These are phyloP conservation scores for Euphonia xanthogaster DNA, from an alignment of 2,797 vertebrate genomes.

Conservation along the genomic window DNA sequence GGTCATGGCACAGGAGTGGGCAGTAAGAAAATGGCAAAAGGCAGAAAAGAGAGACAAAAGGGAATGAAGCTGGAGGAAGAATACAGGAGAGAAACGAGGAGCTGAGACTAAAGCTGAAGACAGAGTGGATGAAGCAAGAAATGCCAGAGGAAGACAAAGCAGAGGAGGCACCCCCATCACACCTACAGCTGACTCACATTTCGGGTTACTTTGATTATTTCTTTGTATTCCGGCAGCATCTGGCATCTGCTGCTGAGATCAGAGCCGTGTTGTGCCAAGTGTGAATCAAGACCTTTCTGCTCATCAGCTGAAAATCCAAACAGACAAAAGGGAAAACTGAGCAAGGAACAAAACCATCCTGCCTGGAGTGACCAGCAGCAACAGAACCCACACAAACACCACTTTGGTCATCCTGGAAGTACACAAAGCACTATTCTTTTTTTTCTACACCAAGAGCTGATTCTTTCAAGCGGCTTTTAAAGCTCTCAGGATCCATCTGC, in stretches of 20 bases:
- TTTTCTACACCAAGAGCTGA: neutral
- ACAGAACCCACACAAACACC: neutral
- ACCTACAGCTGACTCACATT: constrained; percentile 50
- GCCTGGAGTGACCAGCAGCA: neutral
- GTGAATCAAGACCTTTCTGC: constrained; percentile 30
- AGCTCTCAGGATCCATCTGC: neutral
- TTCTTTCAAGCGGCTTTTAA: neutral
- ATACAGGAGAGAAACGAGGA: neutral
- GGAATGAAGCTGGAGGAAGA: neutral
- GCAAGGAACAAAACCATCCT: neutral
- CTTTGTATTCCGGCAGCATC: constrained; percentile 33
- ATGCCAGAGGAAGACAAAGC: neutral
- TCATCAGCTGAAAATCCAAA: constrained; percentile 23
- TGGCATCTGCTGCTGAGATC: constrained; percentile 49
- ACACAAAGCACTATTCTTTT: neutral
- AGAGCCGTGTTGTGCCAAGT: constrained; percentile 6
- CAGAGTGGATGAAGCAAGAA: neutral
- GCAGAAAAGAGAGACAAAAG: neutral
- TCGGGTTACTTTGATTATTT: constrained; percentile 11
- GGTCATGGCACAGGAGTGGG: neutral
- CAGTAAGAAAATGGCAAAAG: neutral
- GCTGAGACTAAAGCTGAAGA: neutral
- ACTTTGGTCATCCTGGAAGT: accelerated
- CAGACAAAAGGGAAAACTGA: neutral
- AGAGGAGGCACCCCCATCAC: constrained; percentile 23